phyloP scores from a whole-genome alignment of 2,113 vertebrate genomes.

The Nannobrachium achirus region DNA sequence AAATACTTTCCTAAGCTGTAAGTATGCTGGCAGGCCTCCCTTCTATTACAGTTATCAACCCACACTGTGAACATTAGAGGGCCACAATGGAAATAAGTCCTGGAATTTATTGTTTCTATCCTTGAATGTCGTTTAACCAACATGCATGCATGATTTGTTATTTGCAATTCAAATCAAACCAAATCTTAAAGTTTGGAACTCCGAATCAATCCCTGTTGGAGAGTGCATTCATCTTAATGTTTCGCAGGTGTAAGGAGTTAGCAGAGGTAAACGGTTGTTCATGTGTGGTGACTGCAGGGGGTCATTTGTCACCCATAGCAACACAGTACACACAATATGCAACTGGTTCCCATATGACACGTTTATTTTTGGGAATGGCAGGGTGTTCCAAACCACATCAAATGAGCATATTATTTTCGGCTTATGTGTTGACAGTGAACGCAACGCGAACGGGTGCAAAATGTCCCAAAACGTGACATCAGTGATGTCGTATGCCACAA shows the following conservation, averaged over 20 bases:
- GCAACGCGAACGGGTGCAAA: too few relatives aligned
- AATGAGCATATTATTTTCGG: too few relatives aligned
- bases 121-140: too few relatives aligned
- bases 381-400: neutral
- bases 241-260: constrained; percentile 29
- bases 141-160: too few relatives aligned
- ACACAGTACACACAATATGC: constrained; percentile 4
- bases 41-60: constrained; percentile 20
- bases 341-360: too few relatives aligned
- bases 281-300: neutral
- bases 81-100: too few relatives aligned
- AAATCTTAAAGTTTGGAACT: neutral
- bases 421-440: too few relatives aligned
- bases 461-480: too few relatives aligned
- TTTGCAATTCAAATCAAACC: too few relatives aligned
- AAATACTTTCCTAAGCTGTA: constrained; percentile 21
- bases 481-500: too few relatives aligned
- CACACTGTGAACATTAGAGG: constrained; percentile 16
- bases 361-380: too few relatives aligned
- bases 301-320: constrained; percentile 18
- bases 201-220: neutral
- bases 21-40: neutral
- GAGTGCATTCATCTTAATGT: constrained; percentile 11
- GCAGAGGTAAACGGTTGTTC: constrained; percentile 1
- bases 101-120: too few relatives aligned